A percentile compares a stretch with the other conserved stretches of the same genome.
Evolutionary conservation across 2,113 vertebrate species (phyloP).

Genomic region (Muntiacus reevesi): DNA sequence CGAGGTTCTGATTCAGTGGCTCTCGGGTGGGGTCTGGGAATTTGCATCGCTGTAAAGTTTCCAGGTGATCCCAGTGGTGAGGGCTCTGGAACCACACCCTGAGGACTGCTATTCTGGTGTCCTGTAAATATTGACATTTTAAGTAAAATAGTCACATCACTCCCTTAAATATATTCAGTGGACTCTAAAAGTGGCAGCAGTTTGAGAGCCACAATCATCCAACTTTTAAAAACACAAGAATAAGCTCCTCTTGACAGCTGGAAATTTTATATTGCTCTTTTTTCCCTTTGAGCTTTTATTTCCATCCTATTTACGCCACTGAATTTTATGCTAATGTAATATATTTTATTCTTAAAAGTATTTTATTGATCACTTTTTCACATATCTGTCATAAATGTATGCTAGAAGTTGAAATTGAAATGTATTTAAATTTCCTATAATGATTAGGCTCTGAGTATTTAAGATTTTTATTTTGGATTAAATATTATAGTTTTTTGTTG

Average conservation of each 20-base stretch:
- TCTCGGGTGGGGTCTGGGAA: not conserved
- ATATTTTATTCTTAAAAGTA: not conserved
- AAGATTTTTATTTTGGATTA: conserved; percentile 13
- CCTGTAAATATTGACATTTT: not conserved
- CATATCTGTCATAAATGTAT: not conserved
- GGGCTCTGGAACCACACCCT: not conserved
- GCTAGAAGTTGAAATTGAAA: not conserved
- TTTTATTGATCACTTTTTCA: not conserved
- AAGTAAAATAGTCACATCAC: not conserved
- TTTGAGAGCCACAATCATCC: not conserved
- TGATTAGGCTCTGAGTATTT: not conserved
- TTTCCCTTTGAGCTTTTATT: not conserved
- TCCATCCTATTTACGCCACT: not conserved
- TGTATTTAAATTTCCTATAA: not conserved
- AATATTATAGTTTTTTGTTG: not conserved
- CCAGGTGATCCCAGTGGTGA: not conserved
- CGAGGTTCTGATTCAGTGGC: not conserved
- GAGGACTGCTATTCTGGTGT: not conserved
- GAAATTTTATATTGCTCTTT: not conserved
- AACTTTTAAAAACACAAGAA: not conserved
- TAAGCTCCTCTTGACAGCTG: not conserved
- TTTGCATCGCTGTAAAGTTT: not conserved
- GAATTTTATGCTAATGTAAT: not conserved
- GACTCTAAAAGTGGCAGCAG: not conserved
- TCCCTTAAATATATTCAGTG: not conserved